These are phyloP conservation scores for Aethes cnicana DNA, from an alignment of 2,888 invertebrate species.

Conservation along the genomic window DNA sequence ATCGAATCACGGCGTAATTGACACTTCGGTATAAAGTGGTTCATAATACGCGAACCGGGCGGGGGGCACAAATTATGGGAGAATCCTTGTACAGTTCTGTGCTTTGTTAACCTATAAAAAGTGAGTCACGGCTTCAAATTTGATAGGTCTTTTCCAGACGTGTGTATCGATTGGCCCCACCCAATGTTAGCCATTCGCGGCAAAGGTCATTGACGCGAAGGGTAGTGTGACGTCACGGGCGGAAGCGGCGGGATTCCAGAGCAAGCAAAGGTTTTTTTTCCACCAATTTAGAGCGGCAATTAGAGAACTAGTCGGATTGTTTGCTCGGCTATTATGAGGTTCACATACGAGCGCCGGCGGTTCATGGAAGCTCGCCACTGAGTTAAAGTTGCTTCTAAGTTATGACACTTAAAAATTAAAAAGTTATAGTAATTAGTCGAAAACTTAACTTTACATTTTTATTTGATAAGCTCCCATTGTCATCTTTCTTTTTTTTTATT, in stretches of 20 bases:
- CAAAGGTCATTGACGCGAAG: slow-evolving; percentile 32
- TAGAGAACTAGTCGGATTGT: slow-evolving; percentile 58
- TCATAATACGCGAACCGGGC: slow-evolving; percentile 28
- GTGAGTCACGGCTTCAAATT: slow-evolving; percentile 16
- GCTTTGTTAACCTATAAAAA: slow-evolving; percentile 20
- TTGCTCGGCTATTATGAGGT: slow-evolving; percentile 49
- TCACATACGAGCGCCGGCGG: slow-evolving; percentile 36
- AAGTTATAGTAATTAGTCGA: too few species aligned
- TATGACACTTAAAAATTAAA: too few species aligned
- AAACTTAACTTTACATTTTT: too few species aligned
- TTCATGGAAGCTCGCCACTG: slow-evolving; percentile 36
- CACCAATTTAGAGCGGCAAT: slow-evolving; percentile 64
- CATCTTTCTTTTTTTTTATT: too few species aligned
- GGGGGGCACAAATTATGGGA: slow-evolving; percentile 23
- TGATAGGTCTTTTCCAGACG: slow-evolving; percentile 21
- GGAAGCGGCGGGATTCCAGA: slow-evolving; percentile 53
- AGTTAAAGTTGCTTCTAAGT: slow-evolving; percentile 8
- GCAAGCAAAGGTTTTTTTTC: slow-evolving; percentile 53
- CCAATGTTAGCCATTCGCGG: slow-evolving; percentile 32
- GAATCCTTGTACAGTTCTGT: slow-evolving; percentile 11
- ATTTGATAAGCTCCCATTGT: too few species aligned
- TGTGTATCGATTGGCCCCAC: slow-evolving; percentile 26
- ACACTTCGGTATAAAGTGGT: slow-evolving; percentile 30
- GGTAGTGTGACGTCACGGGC: slow-evolving; percentile 49
- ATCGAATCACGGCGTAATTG: slow-evolving; percentile 31